Base-by-base conservation (phyloP, 2,888 invertebrate genomes). In the Cryptophagus acutangulus region DNA sequence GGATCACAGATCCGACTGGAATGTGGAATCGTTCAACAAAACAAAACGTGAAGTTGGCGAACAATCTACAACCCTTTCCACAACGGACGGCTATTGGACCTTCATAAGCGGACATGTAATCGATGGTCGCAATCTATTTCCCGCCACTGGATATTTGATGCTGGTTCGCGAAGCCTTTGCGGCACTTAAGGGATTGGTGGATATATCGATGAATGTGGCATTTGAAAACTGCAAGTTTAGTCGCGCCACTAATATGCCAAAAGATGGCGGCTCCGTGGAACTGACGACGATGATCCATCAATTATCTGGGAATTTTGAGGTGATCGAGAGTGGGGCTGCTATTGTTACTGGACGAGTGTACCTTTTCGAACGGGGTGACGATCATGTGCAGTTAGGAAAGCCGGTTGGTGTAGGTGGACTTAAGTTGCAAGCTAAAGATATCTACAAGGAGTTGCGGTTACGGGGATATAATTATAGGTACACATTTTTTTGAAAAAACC, bases 1-100 rank as follows among this genome's bases (percentile, higher is more conserved):
- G 93, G 87, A 94, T 52, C 93, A 95, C 58, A 75, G 77, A 12
- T 79, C 81, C 44, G 79, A 84, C 44, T 87, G 86, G 84, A 74
- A 78, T 52, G 82, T 85, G 1, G 79, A 51, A 12, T 25, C 36
- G 4, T 55, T 55, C 26, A 38, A 46, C 17, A 3, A 40, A 5
- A 30, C 43, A 2, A 8, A 24, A 3, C 54, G 44, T 39, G 49
- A 60, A 57, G 79, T 79, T 17, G 81, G 83, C 0, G 84, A 84
- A 53, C 71, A 81, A 34, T 69, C 72, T 0, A 74, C 82, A 13
- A 63, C 73, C 16, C 71, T 84, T 55, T 74, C 76, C 16, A 69
- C 82, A 3, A 63, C 66, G 0, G 81, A 83, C 46, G 83, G 85
- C 39, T 77, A 80, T 57, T 79, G 77, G 59, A 79, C 82, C 36